Conservation (phyloP, 2,113 vertebrate genomes). For the Calyptomena viridis region DNA sequence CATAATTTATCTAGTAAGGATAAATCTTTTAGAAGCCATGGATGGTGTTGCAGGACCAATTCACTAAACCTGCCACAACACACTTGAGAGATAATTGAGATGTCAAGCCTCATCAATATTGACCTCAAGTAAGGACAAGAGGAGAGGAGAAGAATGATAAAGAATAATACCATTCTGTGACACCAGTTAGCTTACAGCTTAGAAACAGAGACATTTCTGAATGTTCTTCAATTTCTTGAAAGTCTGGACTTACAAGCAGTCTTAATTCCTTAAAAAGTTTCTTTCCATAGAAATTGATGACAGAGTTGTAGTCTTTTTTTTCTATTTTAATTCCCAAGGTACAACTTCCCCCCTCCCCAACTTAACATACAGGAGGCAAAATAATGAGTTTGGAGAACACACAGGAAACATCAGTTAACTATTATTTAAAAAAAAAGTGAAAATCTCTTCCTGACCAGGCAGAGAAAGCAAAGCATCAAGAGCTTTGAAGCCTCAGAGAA, state of each 20-base stretch:
- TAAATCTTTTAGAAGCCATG: background rate
- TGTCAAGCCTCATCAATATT: constrained; percentile 38
- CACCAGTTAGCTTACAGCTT: background rate
- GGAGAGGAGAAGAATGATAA: background rate
- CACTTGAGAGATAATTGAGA: background rate
- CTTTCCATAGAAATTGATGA: background rate
- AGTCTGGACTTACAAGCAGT: background rate
- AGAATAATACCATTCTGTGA: background rate
- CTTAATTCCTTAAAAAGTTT: background rate
- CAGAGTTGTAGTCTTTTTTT: background rate
- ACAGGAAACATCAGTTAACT: background rate
- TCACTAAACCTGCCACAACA: background rate
- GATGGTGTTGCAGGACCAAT: background rate
- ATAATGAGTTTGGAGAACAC: background rate
- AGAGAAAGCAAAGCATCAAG: background rate
- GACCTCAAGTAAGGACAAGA: background rate
- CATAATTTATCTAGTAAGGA: background rate
- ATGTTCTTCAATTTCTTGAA: background rate
- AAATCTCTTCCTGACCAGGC: background rate
- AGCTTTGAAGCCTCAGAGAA: background rate
- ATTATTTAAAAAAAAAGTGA: background rate
- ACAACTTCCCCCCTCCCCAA: background rate
- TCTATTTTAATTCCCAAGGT: background rate
- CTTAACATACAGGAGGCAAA: background rate
- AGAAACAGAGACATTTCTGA: background rate